phyloP scores from a whole-genome alignment of 2,113 vertebrate species.

The Chaenocephalus aceratus region DNA sequence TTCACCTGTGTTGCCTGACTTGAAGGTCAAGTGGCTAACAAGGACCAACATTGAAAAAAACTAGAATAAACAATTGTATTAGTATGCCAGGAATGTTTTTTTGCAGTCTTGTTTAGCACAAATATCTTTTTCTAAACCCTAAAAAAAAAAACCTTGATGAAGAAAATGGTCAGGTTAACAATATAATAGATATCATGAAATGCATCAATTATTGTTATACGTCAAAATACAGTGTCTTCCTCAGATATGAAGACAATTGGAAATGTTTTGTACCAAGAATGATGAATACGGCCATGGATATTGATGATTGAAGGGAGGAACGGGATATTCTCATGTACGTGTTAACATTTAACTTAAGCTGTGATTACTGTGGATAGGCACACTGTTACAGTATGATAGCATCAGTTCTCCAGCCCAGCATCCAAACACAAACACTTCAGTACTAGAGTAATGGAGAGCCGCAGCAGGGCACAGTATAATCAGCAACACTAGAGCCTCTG shows the following conservation, averaged over 20 bases:
- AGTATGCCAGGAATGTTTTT: background rate
- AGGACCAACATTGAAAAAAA: background rate
- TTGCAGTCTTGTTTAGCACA: background rate
- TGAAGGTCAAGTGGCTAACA: background rate
- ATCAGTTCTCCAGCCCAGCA: constrained; percentile 50
- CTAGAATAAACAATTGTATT: background rate
- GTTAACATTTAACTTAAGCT: constrained; percentile 5
- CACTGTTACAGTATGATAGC: constrained; percentile 54
- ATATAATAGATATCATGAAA: background rate
- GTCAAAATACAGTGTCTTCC: background rate
- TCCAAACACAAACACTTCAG: constrained; percentile 75
- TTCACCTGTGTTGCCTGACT: background rate
- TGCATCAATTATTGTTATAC: background rate
- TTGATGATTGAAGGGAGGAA: background rate
- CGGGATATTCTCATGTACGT: background rate
- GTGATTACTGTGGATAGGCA: constrained; percentile 33
- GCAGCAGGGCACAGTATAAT: constrained; percentile 69
- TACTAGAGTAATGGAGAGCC: constrained; percentile 57
- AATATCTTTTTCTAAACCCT: no score
- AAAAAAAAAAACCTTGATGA: no score
- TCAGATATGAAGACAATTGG: background rate
- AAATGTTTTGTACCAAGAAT: background rate
- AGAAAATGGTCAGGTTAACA: no score
- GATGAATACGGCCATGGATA: background rate
- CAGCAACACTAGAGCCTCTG: constrained; percentile 57